phyloP scores from a whole-genome alignment of 2,113 vertebrate species.

The Paramisgurnus dabryanus region DNA sequence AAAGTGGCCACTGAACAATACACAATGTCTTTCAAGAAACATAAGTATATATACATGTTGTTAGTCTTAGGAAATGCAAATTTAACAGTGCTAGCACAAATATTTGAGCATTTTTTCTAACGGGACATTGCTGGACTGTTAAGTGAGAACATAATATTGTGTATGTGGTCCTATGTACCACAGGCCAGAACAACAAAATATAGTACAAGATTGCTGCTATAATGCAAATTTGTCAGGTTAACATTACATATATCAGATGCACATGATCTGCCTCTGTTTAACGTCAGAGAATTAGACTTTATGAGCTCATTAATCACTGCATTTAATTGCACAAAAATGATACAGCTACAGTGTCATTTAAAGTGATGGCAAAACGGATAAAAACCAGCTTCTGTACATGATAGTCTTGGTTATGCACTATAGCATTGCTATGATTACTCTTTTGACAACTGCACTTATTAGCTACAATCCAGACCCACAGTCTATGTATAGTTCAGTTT shows the following conservation, averaged over 20 bases:
- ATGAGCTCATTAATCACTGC: slow-evolving; percentile 64
- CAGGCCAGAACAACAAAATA: slow-evolving; percentile 11
- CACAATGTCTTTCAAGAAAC: background rate
- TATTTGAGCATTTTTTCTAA: slow-evolving; percentile 54
- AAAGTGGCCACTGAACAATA: no score
- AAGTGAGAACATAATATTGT: slow-evolving; percentile 56
- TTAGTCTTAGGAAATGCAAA: background rate
- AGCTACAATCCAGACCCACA: slow-evolving; percentile 25
- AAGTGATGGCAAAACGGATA: slow-evolving; percentile 58
- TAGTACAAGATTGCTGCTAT: slow-evolving; percentile 26
- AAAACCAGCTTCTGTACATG: slow-evolving; percentile 45
- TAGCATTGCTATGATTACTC: slow-evolving; percentile 62
- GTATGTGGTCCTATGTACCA: slow-evolving; percentile 34
- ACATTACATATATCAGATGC: slow-evolving; percentile 38
- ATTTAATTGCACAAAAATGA: slow-evolving; percentile 59
- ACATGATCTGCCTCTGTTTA: slow-evolving; percentile 49
- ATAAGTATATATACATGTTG: background rate
- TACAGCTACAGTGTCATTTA: slow-evolving; percentile 38
- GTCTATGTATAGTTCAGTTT: slow-evolving; percentile 2
- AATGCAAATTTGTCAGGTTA: slow-evolving; percentile 7
- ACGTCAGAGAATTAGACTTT: slow-evolving; percentile 57
- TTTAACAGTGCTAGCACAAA: background rate
- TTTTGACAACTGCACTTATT: slow-evolving; percentile 58
- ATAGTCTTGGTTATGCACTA: slow-evolving; percentile 55
- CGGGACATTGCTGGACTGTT: slow-evolving; percentile 61